These are phyloP conservation scores for Pygoscelis antarcticus DNA, from an alignment of 2,113 vertebrate genomes.

Conservation along the genomic window DNA sequence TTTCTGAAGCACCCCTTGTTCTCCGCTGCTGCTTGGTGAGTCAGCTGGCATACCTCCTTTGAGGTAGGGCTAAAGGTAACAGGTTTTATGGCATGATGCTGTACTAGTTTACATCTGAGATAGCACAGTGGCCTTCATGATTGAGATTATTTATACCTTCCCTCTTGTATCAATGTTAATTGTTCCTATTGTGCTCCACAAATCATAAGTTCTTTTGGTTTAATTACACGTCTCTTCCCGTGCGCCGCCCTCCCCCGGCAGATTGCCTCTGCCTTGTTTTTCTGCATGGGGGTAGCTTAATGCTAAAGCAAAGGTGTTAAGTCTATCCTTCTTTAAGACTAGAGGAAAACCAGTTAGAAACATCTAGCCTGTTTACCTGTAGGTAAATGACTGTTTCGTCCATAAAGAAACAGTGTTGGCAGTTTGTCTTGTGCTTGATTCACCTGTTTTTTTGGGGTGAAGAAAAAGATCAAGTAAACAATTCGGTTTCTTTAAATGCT, in stretches of 20 bases:
- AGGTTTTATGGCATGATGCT: background rate
- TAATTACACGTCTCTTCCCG: background rate
- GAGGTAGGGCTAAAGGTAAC: background rate
- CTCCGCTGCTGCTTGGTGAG: background rate
- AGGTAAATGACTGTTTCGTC: background rate
- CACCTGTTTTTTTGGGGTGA: background rate
- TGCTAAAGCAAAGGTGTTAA: conserved; percentile 11
- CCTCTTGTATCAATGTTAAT: background rate
- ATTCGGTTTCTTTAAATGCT: background rate
- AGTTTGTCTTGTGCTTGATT: background rate
- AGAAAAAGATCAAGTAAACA: background rate
- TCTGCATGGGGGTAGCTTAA: background rate
- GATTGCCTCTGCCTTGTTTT: background rate
- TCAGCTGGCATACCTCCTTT: background rate
- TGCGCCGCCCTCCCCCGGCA: too few relatives aligned
- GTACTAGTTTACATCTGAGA: background rate
- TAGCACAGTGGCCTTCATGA: background rate
- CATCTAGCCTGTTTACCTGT: background rate
- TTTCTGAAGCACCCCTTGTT: background rate
- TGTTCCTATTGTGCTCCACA: background rate
- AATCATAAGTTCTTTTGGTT: background rate
- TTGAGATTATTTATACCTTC: background rate
- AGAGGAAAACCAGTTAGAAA: background rate
- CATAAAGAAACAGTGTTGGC: background rate
- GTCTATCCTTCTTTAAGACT: conserved; percentile 14